Evolutionary conservation across 1,140 invertebrate genomes (phyloP).

Genomic region (Gerris buenoi): DNA sequence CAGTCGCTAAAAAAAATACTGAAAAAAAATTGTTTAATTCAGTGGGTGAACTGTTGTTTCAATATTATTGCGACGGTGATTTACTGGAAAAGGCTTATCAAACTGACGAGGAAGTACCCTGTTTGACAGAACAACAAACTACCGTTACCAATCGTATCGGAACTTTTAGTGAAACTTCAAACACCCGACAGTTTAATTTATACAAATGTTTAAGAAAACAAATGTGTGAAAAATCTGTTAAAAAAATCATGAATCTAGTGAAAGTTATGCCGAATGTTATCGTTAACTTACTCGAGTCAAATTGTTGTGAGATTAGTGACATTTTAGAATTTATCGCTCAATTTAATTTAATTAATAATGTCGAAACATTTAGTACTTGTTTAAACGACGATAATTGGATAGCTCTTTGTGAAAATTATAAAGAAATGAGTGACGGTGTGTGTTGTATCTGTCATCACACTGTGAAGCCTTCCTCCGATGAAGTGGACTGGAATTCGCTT

Average conservation of each 20-base stretch:
- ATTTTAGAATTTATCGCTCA: slow-evolving; percentile 11
- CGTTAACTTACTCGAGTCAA: neutral
- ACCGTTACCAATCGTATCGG: neutral
- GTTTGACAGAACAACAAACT: neutral
- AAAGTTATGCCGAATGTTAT: slow-evolving; percentile 8
- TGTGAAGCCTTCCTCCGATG: neutral
- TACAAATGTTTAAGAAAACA: neutral
- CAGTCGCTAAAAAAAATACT: slow-evolving; percentile 3
- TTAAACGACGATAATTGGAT: slow-evolving; percentile 4
- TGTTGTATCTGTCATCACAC: slow-evolving; percentile 23
- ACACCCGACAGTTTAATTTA: neutral
- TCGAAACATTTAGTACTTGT: neutral
- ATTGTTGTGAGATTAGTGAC: slow-evolving; percentile 3
- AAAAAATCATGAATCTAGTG: slow-evolving; percentile 7
- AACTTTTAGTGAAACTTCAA: neutral
- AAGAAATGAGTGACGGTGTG: slow-evolving; percentile 21
- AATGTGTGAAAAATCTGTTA: neutral
- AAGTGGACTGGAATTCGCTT: slow-evolving; percentile 27
- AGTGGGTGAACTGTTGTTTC: slow-evolving; percentile 11
- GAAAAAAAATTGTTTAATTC: neutral
- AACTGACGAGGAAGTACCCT: neutral
- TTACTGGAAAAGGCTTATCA: neutral
- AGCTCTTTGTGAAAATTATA: slow-evolving; percentile 13
- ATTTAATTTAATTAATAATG: slow-evolving; percentile 6
- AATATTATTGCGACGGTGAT: slow-evolving; percentile 4